A percentile compares a stretch with the other conserved stretches of the same genome.
These are phyloP conservation scores for Lagopus muta DNA, from an alignment of 2,113 vertebrate species.

Conservation along the genomic window DNA sequence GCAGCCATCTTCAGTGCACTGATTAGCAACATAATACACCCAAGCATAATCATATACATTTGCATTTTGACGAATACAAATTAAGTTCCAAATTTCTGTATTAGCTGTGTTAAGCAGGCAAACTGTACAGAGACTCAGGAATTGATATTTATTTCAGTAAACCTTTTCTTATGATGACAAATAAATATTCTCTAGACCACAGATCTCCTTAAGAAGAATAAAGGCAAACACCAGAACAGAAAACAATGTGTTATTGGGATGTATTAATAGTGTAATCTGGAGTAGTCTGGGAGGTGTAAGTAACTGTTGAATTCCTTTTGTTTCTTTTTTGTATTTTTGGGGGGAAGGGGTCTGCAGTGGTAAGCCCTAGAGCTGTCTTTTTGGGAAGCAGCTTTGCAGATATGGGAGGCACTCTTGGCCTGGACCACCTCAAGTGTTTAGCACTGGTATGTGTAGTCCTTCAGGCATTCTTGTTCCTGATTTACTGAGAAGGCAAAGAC, in stretches of 20 bases:
- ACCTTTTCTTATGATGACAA: neutral
- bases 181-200: neutral
- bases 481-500: neutral
- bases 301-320: neutral
- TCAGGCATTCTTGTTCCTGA: neutral
- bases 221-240: rapidly evolving
- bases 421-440: neutral
- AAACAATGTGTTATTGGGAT: neutral
- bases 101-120: neutral
- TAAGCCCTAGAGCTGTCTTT: neutral
- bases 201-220: neutral
- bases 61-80: neutral
- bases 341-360: neutral
- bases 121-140: neutral
- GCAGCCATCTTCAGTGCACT: neutral
- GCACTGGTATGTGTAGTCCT: neutral
- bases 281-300: neutral
- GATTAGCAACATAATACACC: conserved; percentile 5
- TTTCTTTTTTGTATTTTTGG: neutral
- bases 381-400: neutral
- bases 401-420: neutral
- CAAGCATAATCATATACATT: neutral
- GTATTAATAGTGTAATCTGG: neutral
- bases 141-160: neutral
- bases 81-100: neutral